Evolutionary conservation across 2,797 vertebrate genomes (phyloP).

Genomic region (Euthynnus affinis): DNA sequence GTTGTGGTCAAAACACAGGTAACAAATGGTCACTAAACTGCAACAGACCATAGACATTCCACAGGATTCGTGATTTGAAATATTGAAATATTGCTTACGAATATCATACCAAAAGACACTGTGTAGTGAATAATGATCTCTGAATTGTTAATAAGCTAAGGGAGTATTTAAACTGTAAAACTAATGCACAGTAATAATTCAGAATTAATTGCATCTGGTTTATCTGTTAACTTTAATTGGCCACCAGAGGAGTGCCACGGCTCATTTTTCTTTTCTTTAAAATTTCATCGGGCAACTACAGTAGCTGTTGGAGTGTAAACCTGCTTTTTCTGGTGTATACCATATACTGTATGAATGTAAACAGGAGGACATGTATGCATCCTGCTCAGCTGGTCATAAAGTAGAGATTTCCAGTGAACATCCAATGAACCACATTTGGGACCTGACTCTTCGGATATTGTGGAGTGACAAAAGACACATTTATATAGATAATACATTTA

Average conservation of each 20-base stretch:
- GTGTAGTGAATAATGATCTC: constrained; percentile 34
- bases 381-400: neutral
- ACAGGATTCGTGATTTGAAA: neutral
- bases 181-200: constrained; percentile 53
- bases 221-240: constrained; percentile 67
- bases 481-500: constrained; percentile 1
- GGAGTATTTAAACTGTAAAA: constrained; percentile 56
- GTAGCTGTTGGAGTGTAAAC: neutral
- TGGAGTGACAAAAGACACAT: neutral
- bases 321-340: neutral
- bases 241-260: constrained; percentile 48
- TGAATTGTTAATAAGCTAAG: constrained; percentile 59
- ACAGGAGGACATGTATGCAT: neutral
- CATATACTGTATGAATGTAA: neutral
- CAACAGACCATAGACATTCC: neutral
- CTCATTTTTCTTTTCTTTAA: constrained; percentile 32
- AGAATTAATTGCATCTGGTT: constrained; percentile 53
- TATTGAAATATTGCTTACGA: constrained; percentile 1
- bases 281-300: neutral
- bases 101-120: constrained; percentile 39
- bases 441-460: neutral
- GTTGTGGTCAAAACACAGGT: neutral
- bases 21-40: neutral
- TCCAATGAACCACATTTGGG: neutral
- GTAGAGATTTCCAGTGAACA: neutral